Base-by-base conservation (phyloP, 1,140 invertebrate genomes). In the Drosophila carrolli region DNA sequence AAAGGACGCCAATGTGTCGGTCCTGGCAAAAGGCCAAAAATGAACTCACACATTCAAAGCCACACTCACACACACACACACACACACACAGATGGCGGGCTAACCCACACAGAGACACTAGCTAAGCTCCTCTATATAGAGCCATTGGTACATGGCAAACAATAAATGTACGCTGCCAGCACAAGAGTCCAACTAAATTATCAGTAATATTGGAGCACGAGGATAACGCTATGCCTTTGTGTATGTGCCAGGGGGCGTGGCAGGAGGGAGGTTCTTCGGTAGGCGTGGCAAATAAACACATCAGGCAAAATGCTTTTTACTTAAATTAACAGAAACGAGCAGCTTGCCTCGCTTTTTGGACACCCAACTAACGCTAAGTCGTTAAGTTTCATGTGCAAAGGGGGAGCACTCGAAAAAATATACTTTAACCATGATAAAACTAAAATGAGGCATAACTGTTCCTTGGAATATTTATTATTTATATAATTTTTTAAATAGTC, bases 171-270 rank as follows among this genome's bases (percentile, higher is more conserved):
- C 80, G 82, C 62, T 72, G 67, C 62, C 57, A 80, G 79, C 80
- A 81, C 84, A 58, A 89, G 85, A 89, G 85, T 89, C 74, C 85
- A 84, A 90, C 84, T 89, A 89, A 89, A 89, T 89, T 89, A 89
- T 89, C 84, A 89, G 80, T 89, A 84, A 89, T 89, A 89, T 81
- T 65, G 70, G 63, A 73, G 60, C 50, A 48, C 55, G 63, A 70
- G 78, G 60, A 57, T 80, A 72, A 66, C 46, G 54, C 32, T 70
- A 16, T 13, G 23, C 27, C 14, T 53, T 35, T 48, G 16, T 58
- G 43, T 67, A 32, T 44, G 43, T 44, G 55, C 9, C 27, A 16
- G 16, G 60, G 59, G 60, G 65, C 65, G 65, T 68, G 16, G 65
- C 29, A 0, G 19, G 47, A n/a, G 35, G 43, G n/a, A 32, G 62